Evolutionary conservation across 2,888 invertebrate genomes (phyloP), one percentile per base, ranked within the genome.

Genomic region (Flexamia atlantica): DNA sequence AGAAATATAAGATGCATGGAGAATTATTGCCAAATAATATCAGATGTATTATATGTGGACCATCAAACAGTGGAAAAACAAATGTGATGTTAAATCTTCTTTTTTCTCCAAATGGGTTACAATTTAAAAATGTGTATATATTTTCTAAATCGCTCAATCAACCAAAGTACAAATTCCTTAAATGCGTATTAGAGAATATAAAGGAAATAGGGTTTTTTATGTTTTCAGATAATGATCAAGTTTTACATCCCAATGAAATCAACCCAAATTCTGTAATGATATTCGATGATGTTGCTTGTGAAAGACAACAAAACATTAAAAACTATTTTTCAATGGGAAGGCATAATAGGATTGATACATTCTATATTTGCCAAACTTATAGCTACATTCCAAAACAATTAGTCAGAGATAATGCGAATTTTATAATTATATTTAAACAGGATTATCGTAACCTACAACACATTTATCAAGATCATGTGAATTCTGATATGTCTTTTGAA

Each of bases 351-450:
- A 17, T 82, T n/a, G 82, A 82, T 53, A 72, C n/a, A 9, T 74
- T 82, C 23, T 82, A 82, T 50, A n/a, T 82, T 7, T 50, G 28
- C 3, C 82, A 82, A 20, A 72, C 82, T 3, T 82, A 82, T 28
- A 46, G 28, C 23, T 42, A 20, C 9, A 30, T 90, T 53, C 89
- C 89, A 5, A 90, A 90, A 87, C 89, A 89, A 82, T 85, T 89
- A n/a, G 86, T 90, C 32, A 85, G 89, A 36, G 89, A 90, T 85
- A 90, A 90, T 87, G 85, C 88, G 7, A 90, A 90, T 85, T 86
- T 89, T 9, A 60, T 90, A 12, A 85, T 89, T n/a, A 20, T 89
- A 1, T 90, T 90, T 84, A 88, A 88, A 84, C 89, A 89, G 86
- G 89, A 90, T 87, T 86, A 87, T 64, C 83, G 87, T 30, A 90